Evolutionary conservation across 2,797 vertebrate species (phyloP), one percentile per base, ranked within the genome.

Genomic region (Yasuhikotakia modesta): DNA sequence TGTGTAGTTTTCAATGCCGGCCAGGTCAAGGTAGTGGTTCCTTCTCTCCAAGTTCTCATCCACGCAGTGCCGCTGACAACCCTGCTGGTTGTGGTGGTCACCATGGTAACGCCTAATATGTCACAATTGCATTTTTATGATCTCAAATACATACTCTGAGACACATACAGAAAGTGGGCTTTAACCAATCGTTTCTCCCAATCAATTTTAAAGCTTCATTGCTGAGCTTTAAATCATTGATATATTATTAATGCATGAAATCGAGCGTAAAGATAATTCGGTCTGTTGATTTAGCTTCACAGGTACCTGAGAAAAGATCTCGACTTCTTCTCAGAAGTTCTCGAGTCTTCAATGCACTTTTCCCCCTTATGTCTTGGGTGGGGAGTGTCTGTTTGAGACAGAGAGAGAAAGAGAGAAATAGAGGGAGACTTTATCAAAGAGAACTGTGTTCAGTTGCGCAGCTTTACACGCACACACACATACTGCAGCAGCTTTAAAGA

Each of bases 1-100:
- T 0, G 96, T 96, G 90, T 99, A 99, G 93, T 99, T 99, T 87
- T 99, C 98, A 71, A 99, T 98, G 86, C 97, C 98, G 5, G 97
- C 98, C 86, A 99, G 95, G 90, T 99, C 98, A 90, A 99, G 93
- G 87, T 99, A 99, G 95, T 99, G 98, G 95, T 99, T 99, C 94
- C 98, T 95, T 90, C 98, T 96, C 91, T 99, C 98, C 77, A 98
- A 95, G 91, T 99, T 99, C 92, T 99, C 98, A 81, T 99, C 97
- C 82, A 99, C 95, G 50, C 96, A 96, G 82, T 96, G 95, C 86
- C 94, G 95, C 87, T 95, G 95, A 93, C 95, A 96, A 87, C 92
- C 94, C 24, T 92, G 91, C 89, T 96, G 95, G 84, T 92, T 89
- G 78, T 86, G 91, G 85, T 91, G 91, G 81, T 96, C 94, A 16